These are phyloP conservation scores for Corapipo altera DNA, from an alignment of 2,113 vertebrate species.

Conservation along the genomic window DNA sequence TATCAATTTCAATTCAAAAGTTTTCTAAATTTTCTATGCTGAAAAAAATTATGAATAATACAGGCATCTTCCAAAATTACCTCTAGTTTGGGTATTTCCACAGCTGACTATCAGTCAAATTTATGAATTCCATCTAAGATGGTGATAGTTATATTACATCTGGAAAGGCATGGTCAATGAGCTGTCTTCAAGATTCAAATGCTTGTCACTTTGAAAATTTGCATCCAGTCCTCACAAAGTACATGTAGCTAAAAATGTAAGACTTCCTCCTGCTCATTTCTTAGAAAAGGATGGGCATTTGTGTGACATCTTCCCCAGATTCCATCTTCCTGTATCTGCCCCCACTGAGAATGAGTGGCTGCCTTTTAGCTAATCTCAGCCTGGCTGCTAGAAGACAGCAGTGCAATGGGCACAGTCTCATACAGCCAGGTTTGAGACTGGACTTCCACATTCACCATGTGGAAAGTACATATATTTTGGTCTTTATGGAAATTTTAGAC, in stretches of 20 bases:
- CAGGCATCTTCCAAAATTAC: neutral
- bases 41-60: neutral
- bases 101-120: neutral
- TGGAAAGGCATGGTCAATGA: neutral
- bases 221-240: neutral
- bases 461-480: neutral
- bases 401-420: neutral
- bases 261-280: neutral
- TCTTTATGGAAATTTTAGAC: neutral
- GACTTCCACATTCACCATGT: neutral
- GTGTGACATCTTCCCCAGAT: neutral
- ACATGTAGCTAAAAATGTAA: fast-evolving
- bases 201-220: neutral
- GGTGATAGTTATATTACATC: neutral
- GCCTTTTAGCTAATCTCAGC: neutral
- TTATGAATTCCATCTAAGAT: neutral
- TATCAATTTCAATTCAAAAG: neutral
- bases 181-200: neutral
- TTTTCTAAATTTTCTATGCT: neutral
- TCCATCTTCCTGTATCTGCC: neutral
- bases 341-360: fast-evolving
- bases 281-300: neutral
- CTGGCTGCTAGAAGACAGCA: neutral
- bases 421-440: neutral
- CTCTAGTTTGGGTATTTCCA: neutral